A percentile compares a stretch with the other conserved stretches of the same genome.
phyloP scores from a whole-genome alignment of 2,113 vertebrate species.

The Capra hircus region DNA sequence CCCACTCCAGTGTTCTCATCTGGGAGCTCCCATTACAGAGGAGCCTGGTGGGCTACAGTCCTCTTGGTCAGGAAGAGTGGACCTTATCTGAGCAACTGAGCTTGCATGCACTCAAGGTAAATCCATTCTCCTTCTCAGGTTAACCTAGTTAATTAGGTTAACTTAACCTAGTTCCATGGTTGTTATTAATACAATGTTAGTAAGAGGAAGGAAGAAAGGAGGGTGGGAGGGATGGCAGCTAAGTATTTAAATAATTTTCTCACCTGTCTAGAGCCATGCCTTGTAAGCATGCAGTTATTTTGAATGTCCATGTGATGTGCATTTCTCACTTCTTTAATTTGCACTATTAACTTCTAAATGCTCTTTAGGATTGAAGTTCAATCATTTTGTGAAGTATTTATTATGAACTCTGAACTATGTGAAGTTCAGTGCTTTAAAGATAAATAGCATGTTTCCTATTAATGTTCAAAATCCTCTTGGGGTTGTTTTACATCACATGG shows the following conservation, averaged over 20 bases:
- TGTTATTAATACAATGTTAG: neutral
- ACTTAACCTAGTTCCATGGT: neutral
- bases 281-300: neutral
- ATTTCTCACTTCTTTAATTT: neutral
- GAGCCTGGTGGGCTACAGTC: neutral
- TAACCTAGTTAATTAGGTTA: neutral
- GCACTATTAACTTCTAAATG: neutral
- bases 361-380: neutral
- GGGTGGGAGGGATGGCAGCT: neutral
- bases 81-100: neutral
- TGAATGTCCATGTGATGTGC: neutral
- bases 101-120: neutral
- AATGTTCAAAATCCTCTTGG: neutral
- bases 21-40: neutral
- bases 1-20: fast-evolving
- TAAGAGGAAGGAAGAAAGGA: neutral
- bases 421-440: neutral
- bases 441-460: neutral
- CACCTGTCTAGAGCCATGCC: neutral
- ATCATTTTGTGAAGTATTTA: neutral
- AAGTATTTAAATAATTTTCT: neutral
- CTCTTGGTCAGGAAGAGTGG: neutral
- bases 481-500: neutral
- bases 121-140: neutral
- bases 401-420: neutral